phyloP scores from a whole-genome alignment of 2,888 invertebrate genomes.

The Ischnura elegans region DNA sequence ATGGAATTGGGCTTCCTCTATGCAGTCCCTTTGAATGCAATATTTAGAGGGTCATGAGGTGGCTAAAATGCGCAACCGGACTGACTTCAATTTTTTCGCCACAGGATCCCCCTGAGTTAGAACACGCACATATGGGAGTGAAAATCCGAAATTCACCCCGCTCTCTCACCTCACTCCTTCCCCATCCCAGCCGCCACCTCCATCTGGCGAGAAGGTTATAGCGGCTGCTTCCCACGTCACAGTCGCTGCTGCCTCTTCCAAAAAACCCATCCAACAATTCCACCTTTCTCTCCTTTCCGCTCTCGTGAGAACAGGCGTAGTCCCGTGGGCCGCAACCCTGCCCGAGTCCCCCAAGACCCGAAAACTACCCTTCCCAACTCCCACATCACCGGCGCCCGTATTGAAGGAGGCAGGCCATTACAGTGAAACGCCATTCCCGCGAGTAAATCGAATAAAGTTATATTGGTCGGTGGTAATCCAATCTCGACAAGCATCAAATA shows the following conservation, averaged over 20 bases:
- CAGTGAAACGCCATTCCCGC: not conserved
- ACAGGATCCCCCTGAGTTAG: not conserved
- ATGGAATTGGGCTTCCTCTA: too few species aligned
- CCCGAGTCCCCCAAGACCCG: not conserved
- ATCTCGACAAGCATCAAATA: too few species aligned
- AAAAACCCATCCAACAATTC: conserved; percentile 20
- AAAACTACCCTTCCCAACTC: not conserved
- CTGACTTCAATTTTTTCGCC: too few species aligned
- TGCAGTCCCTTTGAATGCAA: too few species aligned
- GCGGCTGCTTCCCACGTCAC: conserved; percentile 26
- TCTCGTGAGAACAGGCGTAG: not conserved
- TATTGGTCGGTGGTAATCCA: too few species aligned
- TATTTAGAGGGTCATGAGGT: too few species aligned
- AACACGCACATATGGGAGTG: not conserved
- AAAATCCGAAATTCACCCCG: not conserved
- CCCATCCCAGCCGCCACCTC: conserved; percentile 23
- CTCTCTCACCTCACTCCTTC: not conserved
- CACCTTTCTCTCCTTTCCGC: conserved; percentile 38
- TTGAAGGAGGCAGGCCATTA: not conserved
- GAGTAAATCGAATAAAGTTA: not conserved
- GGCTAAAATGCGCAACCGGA: too few species aligned
- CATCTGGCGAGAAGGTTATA: conserved; percentile 30
- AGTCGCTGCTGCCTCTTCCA: not conserved
- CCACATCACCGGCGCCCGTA: not conserved
- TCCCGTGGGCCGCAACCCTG: not conserved